Evolutionary conservation across 2,797 vertebrate species (phyloP), one percentile per base, ranked within the genome.

Genomic region (Pangasius macronema): DNA sequence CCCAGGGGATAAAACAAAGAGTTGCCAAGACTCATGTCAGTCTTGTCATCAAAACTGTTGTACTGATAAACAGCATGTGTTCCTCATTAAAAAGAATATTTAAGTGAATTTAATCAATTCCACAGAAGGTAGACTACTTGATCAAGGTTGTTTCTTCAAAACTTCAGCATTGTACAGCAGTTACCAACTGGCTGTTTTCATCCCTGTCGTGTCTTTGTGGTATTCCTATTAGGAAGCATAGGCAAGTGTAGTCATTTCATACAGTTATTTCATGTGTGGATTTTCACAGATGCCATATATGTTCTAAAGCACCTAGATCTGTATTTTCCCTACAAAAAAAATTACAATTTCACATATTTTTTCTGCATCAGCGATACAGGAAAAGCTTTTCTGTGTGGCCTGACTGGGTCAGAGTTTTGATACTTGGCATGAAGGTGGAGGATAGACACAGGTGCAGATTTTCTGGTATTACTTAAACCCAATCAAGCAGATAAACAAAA

Each of bases 51-150:
- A 7, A 80, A 80, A 80, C 20, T 39, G 77, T 30, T 39, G 18
- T 24, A 80, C 20, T 36, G 20, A 59, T 36, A 80, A 59, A 80
- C 53, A 79, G 20, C 76, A 59, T 80, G 77, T 61, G 57, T 81
- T 81, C 79, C 36, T 61, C 79, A 61, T 81, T 81, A 61, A 81
- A 33, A 61, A 27, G 22, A 81, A 55, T 79, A 53, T 55, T 79
- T 55, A 55, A 55, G 76, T 33, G 30, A 55, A 81, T 61, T 39
- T 61, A 61, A 42, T 80, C 20, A 24, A 27, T 81, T 81, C 55
- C 22, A 61, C 20, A 57, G 53, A 39, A 80, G 10, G 51, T 80
- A 33, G 14, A 33, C 3, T 9, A 20, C n/a, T 33, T 55, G 22
- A 80, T 59, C 77, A 61, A 39, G 22, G 20, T 81, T 42, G 22